A percentile compares a stretch with the other conserved stretches of the same genome.
These are phyloP conservation scores for cattle (Bos taurus) DNA, from an alignment of 2,113 vertebrate genomes.

Conservation along the genomic window ARS-UCD2.0 NC_037348.1:58139501-58140000, in stretches of 20 bases:
- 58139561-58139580: not conserved
- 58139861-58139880: not conserved
- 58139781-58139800: too few relatives aligned
- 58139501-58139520: not conserved
- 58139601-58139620: not conserved
- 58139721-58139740: too few relatives aligned
- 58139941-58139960: not conserved
- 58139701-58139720: too few relatives aligned
- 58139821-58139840: too few relatives aligned
- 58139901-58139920: not conserved
- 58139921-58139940: constrained; percentile 7
- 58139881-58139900: not conserved
- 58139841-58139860: too few relatives aligned
- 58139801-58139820: too few relatives aligned
- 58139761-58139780: too few relatives aligned
- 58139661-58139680: too few relatives aligned
- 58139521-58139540: not conserved
- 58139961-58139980: not conserved
- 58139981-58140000: not conserved
- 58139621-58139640: too few relatives aligned
- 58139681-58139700: too few relatives aligned
- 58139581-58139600: not conserved
- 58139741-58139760: too few relatives aligned
- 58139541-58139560: not conserved
- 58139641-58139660: too few relatives aligned